Evolutionary conservation across 2,797 vertebrate genomes (phyloP).

Genomic region (Arremon aurantiirostris): DNA sequence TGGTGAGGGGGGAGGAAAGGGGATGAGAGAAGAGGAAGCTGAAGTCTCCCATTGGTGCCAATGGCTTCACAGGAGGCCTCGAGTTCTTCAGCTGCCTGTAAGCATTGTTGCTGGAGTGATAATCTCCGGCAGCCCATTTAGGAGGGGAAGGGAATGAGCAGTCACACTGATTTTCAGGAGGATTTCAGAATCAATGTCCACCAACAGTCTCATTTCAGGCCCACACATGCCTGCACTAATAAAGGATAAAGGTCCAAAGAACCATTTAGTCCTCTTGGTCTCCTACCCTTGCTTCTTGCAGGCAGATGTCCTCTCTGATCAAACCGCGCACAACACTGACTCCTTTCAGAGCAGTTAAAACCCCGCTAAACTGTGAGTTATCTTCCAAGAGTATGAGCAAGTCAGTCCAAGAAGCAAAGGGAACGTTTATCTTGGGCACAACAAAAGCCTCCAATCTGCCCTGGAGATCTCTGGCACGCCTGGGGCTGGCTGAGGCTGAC

Average conservation of each 20-base stretch:
- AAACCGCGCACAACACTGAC: background rate
- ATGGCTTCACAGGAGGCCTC: slow-evolving; percentile 30
- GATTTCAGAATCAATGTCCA: background rate
- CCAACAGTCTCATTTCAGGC: background rate
- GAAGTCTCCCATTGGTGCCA: slow-evolving; percentile 27
- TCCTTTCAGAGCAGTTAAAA: background rate
- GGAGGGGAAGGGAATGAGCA: background rate
- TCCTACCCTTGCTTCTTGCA: background rate
- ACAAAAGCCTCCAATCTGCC: slow-evolving; percentile 18
- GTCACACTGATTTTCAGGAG: background rate
- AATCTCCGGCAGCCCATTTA: slow-evolving; percentile 22
- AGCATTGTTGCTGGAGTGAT: slow-evolving; percentile 35
- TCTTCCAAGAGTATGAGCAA: background rate
- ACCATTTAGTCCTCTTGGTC: background rate
- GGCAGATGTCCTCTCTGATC: background rate
- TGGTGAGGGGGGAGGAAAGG: background rate
- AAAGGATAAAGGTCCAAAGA: background rate
- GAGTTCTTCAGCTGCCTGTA: slow-evolving; percentile 44
- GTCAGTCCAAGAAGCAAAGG: background rate
- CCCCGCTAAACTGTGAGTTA: background rate
- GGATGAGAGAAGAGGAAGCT: slow-evolving; percentile 24
- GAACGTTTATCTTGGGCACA: slow-evolving; percentile 8
- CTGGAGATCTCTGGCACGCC: slow-evolving; percentile 14
- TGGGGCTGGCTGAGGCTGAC: background rate
- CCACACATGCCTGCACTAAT: background rate